Evolutionary conservation across 1,140 invertebrate genomes (phyloP).

Genomic region (Bombus superbus): DNA sequence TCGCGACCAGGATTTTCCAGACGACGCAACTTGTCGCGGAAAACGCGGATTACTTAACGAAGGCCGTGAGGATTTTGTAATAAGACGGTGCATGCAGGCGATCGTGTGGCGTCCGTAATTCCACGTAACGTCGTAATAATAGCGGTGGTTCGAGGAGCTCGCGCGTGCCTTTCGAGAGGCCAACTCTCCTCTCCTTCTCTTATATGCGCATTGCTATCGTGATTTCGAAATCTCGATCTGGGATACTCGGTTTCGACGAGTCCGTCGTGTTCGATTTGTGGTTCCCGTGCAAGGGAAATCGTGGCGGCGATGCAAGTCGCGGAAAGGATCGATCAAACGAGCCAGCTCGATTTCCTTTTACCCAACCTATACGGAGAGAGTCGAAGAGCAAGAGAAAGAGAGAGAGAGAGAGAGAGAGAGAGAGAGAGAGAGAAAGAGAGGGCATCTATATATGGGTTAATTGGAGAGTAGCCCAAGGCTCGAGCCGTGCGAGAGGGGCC

Average conservation of each 20-base stretch:
- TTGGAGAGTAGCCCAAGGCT: slow-evolving; percentile 43
- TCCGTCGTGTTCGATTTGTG: neutral
- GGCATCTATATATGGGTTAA: slow-evolving; percentile 49
- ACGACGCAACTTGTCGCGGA: neutral
- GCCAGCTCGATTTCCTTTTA: slow-evolving; percentile 32
- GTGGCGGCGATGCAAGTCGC: slow-evolving; percentile 3
- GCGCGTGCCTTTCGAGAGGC: slow-evolving; percentile 18
- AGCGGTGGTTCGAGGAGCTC: slow-evolving; percentile 2
- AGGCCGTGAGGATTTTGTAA: slow-evolving; percentile 24
- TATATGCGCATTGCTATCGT: neutral
- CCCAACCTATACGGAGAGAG: neutral
- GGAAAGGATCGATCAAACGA: slow-evolving; percentile 35
- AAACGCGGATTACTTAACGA: neutral
- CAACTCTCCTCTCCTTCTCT: neutral
- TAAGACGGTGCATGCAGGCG: slow-evolving; percentile 1
- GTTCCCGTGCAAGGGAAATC: neutral
- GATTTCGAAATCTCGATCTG: neutral
- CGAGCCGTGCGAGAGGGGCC: slow-evolving; percentile 14
- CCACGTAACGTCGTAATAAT: slow-evolving; percentile 42
- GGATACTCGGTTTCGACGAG: neutral
- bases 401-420: neutral
- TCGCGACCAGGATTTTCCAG: neutral
- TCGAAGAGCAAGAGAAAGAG: too few relatives aligned
- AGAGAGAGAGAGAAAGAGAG: neutral
- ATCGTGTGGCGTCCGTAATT: slow-evolving; percentile 14